Base-by-base conservation (phyloP, 2,888 invertebrate species). In the Tridacna crocea region DNA sequence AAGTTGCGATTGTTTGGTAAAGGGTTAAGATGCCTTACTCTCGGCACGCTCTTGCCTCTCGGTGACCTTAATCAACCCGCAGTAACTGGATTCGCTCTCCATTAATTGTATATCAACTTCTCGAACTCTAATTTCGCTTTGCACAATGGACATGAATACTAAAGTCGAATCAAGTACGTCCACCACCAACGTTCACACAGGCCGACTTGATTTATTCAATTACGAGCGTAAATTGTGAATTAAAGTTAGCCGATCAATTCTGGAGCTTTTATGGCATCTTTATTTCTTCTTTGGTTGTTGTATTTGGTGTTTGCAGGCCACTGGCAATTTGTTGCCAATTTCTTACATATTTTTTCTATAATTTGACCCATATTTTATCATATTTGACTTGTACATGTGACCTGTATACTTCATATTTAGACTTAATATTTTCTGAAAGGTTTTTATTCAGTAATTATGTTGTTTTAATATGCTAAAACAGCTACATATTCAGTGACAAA, bases 81-180 rank as follows among this genome's bases (percentile, higher is more conserved):
- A 70, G 70, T 70, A 70, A 70, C 51, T 70, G 70, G 70, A 70
- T 70, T 70, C 70, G 70, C 70, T 51, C 70, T 70, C 70, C 24
- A 51, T 70, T 70, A 70, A 70, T 70, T 70, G 70, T 70, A 70
- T 70, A 70, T 70, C 70, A 70, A 70, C 70, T 48, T 70, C 70
- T 51, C 47, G 70, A 70, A 70, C 70, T 46, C 70, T 70, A 70
- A 70, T 70, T 70, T 47, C 70, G 70, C 70, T 51, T 22, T 47
- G 24, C 4, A 70, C 51, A 70, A 70, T 70, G 70, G 70, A 51
- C 70, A 51, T 70, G 70, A 48, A 70, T 70, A 70, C 70, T 70
- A 70, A 70, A 48, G 47, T 70, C 70, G 51, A 70, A 70, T 70
- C 70, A 70, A 70, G 70, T 70, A 51, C 47, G n/a, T 24, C 55